A percentile compares a stretch with the other conserved stretches of the same genome.
Evolutionary conservation across 2,797 vertebrate genomes (phyloP).

Genomic region (Pempheris klunzingeri): DNA sequence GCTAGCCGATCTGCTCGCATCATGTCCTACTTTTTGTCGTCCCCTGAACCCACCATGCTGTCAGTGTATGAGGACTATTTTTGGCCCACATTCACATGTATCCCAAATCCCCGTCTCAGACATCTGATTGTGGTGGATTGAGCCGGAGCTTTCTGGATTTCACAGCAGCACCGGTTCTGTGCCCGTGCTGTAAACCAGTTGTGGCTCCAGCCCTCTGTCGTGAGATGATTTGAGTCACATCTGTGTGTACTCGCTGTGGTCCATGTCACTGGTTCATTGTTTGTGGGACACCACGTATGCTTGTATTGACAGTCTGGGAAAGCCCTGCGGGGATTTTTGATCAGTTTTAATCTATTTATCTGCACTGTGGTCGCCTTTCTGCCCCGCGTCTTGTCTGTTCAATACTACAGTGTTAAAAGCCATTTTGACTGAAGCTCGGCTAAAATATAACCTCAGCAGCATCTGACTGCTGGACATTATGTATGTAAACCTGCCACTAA

Average conservation of each 20-base stretch:
- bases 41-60: slow-evolving; percentile 44
- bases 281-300: slow-evolving; percentile 17
- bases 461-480: slow-evolving; percentile 14
- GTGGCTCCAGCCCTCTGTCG: slow-evolving; percentile 14
- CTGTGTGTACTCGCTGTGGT: slow-evolving; percentile 4
- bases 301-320: slow-evolving; percentile 41
- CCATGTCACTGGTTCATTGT: slow-evolving; percentile 14
- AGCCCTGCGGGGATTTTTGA: slow-evolving; percentile 40
- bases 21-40: slow-evolving; percentile 39
- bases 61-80: slow-evolving; percentile 59
- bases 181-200: slow-evolving; percentile 23
- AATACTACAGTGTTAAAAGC: slow-evolving; percentile 2
- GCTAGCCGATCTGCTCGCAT: slow-evolving; percentile 48
- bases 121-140: slow-evolving; percentile 64
- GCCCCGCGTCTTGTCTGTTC: slow-evolving; percentile 20
- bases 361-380: background rate
- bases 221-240: slow-evolving; percentile 21
- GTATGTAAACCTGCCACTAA: slow-evolving; percentile 19
- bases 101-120: slow-evolving; percentile 73
- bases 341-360: slow-evolving; percentile 30
- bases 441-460: slow-evolving; percentile 13
- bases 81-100: slow-evolving; percentile 65
- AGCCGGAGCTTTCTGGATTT: slow-evolving; percentile 59
- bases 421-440: background rate
- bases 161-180: slow-evolving; percentile 14